A percentile compares a stretch with the other conserved stretches of the same genome.
Conservation (phyloP, 1,140 invertebrate species). For the Scaptomyza graminum region DNA sequence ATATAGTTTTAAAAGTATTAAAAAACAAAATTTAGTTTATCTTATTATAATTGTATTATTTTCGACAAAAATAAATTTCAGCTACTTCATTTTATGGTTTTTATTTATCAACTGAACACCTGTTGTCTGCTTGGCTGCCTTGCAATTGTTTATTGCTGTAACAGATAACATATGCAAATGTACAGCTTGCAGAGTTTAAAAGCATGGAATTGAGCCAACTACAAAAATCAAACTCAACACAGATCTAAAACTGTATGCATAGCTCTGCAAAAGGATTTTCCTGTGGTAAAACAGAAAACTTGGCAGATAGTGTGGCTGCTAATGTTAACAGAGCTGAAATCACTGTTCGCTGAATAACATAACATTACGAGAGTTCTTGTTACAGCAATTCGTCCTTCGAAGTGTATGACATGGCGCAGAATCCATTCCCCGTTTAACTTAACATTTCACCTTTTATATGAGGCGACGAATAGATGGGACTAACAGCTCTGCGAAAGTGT, state of each 20-base stretch:
- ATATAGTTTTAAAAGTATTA: background rate
- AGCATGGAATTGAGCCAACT: too few relatives aligned
- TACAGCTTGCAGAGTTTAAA: background rate
- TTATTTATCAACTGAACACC: constrained; percentile 5
- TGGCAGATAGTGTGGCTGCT: background rate
- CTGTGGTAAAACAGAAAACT: background rate
- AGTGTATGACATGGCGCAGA: background rate
- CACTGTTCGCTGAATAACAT: background rate
- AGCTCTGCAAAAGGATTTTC: background rate
- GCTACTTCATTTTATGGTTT: too few relatives aligned
- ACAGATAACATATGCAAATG: constrained; percentile 1
- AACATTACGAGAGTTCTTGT: background rate
- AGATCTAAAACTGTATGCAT: background rate
- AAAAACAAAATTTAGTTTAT: too few relatives aligned
- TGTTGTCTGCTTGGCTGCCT: constrained; percentile 11
- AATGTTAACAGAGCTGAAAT: background rate
- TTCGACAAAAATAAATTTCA: background rate
- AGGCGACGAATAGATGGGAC: too few relatives aligned
- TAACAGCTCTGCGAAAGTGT: too few relatives aligned
- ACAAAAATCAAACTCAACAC: too few relatives aligned
- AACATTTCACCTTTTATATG: background rate
- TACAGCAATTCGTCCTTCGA: background rate
- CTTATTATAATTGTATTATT: too few relatives aligned
- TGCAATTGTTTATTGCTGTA: background rate
- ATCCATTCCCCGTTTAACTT: background rate